Base-by-base conservation (phyloP, 2,797 vertebrate genomes). In the Pagetopsis macropterus region DNA sequence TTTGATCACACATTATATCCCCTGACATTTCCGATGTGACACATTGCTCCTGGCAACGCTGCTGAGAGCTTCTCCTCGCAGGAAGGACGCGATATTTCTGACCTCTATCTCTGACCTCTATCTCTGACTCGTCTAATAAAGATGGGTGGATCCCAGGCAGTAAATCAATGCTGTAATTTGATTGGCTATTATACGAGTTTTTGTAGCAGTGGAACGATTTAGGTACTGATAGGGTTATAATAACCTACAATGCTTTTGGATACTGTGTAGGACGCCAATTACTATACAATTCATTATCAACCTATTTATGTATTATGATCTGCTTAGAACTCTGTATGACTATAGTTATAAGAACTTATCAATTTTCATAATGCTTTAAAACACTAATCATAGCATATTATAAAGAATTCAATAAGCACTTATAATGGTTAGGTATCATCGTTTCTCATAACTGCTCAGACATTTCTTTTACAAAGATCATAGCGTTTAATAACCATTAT, bases 1-100 rank as follows among this genome's bases (percentile, higher is more conserved):
- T 90, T 90, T 93, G 91, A 91, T 93, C 90, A 76, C 92, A 92
- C 90, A 92, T 94, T 93, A 92, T 92, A 92, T 92, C 89, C 77
- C 84, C 65, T 92, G 92, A 93, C 92, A 94, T 94, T 94, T 94
- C 83, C 87, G 61, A 81, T 77, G 85, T 90, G 93, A 91, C 93
- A 91, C 72, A 81, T 92, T 77, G 75, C 85, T 88, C 81, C 67
- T 65, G 83, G 90, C 84, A 54, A 67, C 46, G 65, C 70, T 72
- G 88, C 79, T 75, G 61, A 81, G 64, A 85, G 87, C 79, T 82
- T 86, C 85, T 91, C 75, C 78, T 85, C 78, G 62, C 68, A 79
- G 79, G 70, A 84, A 84, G 81, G 87, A 88, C 82, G 73, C 75
- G 1, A 59, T 82, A 66, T 87, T 77, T 81, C 62, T 75, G 84